Conservation (phyloP, 2,888 invertebrate species). For the Eilema sororculum region DNA sequence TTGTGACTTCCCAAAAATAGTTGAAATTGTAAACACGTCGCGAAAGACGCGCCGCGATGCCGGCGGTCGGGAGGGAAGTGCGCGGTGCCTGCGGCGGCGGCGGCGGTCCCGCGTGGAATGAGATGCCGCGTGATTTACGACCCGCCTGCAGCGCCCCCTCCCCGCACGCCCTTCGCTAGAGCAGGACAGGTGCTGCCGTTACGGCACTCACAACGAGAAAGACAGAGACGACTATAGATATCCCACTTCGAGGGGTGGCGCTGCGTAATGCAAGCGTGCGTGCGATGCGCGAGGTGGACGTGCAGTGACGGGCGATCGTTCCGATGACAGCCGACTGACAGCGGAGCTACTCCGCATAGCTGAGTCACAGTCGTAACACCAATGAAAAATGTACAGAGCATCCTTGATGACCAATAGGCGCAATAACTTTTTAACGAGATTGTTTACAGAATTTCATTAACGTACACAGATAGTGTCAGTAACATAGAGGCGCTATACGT, state of each 20-base stretch:
- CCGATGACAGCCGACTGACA: conserved; percentile 83
- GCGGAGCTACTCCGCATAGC: conserved; percentile 74
- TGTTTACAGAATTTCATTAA: conserved; percentile 62
- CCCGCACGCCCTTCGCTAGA: conserved; percentile 79
- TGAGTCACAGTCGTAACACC: conserved; percentile 77
- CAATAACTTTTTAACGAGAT: conserved; percentile 66
- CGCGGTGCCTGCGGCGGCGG: conserved; percentile 84
- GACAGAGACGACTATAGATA: conserved; percentile 74
- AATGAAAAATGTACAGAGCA: conserved; percentile 69
- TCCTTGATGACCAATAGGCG: conserved; percentile 68
- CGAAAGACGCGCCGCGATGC: conserved; percentile 83
- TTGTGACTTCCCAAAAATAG: conserved; percentile 73
- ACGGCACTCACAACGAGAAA: conserved; percentile 45
- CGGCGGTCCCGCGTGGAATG: conserved; percentile 87
- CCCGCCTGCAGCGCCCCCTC: conserved; percentile 86
- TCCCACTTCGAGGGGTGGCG: conserved; percentile 82
- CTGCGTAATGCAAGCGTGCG: conserved; percentile 87
- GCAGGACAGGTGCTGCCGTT: conserved; percentile 62
- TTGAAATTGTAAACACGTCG: conserved; percentile 83
- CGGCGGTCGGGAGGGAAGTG: conserved; percentile 84
- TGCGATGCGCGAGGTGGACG: conserved; percentile 86
- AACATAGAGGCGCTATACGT: conserved; percentile 42
- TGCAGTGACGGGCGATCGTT: conserved; percentile 85
- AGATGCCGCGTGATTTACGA: conserved; percentile 87
- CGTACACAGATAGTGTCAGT: conserved; percentile 53